Conservation (phyloP, 2,888 invertebrate genomes). For the Orthosia gothica region DNA sequence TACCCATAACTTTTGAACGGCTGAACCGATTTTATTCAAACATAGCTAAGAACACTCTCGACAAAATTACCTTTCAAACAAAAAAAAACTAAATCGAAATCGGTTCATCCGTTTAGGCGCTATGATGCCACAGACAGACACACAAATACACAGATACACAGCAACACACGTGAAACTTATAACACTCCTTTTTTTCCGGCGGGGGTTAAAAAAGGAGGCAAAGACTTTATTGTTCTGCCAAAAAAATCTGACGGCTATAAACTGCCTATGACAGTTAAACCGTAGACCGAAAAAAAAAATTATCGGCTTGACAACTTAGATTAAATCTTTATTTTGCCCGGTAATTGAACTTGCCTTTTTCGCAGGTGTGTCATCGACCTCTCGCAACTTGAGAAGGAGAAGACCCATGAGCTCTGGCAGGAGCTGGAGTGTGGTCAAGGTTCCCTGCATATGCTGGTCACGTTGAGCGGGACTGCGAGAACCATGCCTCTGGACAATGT, state of each 20-base stretch:
- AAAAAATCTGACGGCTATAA: conserved; percentile 3
- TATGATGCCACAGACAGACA: too few relatives aligned
- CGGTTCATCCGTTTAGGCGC: too few relatives aligned
- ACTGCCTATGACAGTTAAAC: neutral
- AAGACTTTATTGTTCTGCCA: neutral
- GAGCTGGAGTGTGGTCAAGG: conserved; percentile 87
- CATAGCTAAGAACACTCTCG: too few relatives aligned
- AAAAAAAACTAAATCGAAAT: too few relatives aligned
- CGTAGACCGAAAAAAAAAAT: neutral
- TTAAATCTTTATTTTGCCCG: neutral
- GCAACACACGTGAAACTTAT: too few relatives aligned
- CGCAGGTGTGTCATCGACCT: conserved; percentile 86
- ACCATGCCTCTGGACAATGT: conserved; percentile 78
- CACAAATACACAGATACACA: too few relatives aligned
- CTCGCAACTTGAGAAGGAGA: conserved; percentile 84
- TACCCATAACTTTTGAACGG: too few relatives aligned
- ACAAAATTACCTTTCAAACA: too few relatives aligned
- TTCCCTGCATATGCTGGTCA: conserved; percentile 83
- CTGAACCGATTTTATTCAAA: too few relatives aligned
- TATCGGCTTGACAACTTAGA: neutral
- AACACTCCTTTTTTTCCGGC: too few relatives aligned
- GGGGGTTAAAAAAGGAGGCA: neutral
- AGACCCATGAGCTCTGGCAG: conserved; percentile 87
- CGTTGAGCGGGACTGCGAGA: conserved; percentile 80
- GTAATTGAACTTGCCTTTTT: conserved; percentile 19